These are phyloP conservation scores for Brachystomella parvula DNA, from an alignment of 1,140 invertebrate species.

Conservation along the genomic window DNA sequence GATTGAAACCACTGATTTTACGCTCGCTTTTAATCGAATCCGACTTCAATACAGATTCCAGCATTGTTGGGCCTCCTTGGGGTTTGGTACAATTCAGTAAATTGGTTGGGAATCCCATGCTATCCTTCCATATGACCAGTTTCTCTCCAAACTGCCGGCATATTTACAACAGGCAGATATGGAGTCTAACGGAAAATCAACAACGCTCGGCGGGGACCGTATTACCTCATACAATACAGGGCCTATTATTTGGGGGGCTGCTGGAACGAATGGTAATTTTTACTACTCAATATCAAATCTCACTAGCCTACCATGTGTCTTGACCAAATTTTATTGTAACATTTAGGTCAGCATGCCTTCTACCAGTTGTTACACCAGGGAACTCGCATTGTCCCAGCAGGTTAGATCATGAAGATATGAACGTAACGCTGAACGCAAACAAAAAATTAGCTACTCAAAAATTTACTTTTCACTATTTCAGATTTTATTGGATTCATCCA, in stretches of 20 bases:
- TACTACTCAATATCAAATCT: not conserved
- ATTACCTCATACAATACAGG: constrained; percentile 47
- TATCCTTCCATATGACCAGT: constrained; percentile 96
- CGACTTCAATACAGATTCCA: constrained; percentile 60
- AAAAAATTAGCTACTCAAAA: not conserved
- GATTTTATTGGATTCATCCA: constrained; percentile 34
- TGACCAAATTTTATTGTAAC: constrained; percentile 2
- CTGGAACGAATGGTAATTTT: constrained; percentile 74
- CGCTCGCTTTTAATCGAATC: not conserved
- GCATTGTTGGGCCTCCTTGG: constrained; percentile 89
- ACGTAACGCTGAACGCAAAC: no score
- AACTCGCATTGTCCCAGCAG: constrained; percentile 82
- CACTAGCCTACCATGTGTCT: not conserved
- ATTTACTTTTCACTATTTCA: not conserved
- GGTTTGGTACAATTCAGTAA: constrained; percentile 94
- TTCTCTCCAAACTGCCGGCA: constrained; percentile 95
- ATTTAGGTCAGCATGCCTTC: constrained; percentile 88
- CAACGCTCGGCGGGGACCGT: constrained; percentile 40
- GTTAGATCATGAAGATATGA: constrained; percentile 5
- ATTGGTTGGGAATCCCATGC: constrained; percentile 91
- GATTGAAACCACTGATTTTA: not conserved
- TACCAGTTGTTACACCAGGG: constrained; percentile 94
- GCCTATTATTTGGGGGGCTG: constrained; percentile 92
- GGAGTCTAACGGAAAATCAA: constrained; percentile 99
- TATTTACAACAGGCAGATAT: constrained; percentile 99